Conservation (phyloP, 2,113 vertebrate species). For the Ciconia maguari region DNA sequence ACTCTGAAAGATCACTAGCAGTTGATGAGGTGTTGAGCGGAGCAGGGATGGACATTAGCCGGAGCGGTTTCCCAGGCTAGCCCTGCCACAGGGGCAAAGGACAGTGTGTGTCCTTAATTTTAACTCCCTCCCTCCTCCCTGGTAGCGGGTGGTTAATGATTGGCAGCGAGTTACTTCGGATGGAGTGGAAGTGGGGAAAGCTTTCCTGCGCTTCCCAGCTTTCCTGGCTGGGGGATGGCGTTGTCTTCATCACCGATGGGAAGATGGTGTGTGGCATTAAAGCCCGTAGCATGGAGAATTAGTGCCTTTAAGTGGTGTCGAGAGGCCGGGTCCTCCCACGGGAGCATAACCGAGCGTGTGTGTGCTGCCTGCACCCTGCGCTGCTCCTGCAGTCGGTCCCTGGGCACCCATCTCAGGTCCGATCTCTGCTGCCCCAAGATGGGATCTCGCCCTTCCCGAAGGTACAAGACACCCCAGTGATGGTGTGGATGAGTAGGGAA, state of each 20-base stretch:
- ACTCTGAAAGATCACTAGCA: rapidly evolving
- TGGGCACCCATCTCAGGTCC: not conserved
- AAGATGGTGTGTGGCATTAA: not conserved
- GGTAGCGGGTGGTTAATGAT: not conserved
- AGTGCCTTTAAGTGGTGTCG: rapidly evolving
- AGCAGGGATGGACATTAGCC: rapidly evolving
- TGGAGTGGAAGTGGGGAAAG: not conserved
- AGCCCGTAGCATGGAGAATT: not conserved
- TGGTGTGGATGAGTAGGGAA: not conserved
- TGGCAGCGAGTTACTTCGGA: not conserved
- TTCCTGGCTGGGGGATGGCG: not conserved
- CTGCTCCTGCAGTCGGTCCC: not conserved
- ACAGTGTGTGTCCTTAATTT: not conserved
- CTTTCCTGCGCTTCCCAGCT: not conserved
- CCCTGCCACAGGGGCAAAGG: not conserved
- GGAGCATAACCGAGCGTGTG: rapidly evolving
- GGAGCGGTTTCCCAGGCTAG: not conserved
- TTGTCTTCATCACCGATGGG: not conserved
- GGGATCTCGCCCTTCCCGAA: not conserved
- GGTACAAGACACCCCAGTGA: not conserved
- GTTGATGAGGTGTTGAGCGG: not conserved
- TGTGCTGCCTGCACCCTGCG: not conserved
- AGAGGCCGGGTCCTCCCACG: not conserved
- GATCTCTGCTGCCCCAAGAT: not conserved
- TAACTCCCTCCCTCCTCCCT: not conserved